These are phyloP conservation scores for Neoarius graeffei DNA, from an alignment of 2,113 vertebrate species.

Conservation along the genomic window DNA sequence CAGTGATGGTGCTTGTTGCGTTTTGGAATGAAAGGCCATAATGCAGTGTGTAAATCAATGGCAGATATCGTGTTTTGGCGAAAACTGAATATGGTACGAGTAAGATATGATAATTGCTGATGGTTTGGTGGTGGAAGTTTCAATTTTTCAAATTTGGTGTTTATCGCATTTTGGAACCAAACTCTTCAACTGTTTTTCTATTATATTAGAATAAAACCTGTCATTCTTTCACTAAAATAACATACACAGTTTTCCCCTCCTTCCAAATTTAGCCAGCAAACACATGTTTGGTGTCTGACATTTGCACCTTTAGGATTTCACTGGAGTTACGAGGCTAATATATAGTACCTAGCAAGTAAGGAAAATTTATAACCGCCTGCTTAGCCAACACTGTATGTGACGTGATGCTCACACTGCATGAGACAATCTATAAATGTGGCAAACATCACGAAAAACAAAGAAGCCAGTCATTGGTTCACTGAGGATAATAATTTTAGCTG, in stretches of 20 bases:
- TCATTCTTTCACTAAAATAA: neutral
- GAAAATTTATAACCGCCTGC: neutral
- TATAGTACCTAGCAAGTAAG: neutral
- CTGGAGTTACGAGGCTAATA: neutral
- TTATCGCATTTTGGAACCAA: no score
- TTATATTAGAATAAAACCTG: no score
- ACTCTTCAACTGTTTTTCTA: no score
- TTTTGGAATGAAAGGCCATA: no score
- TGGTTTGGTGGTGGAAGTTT: no score
- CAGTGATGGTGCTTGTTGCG: no score
- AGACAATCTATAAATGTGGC: neutral
- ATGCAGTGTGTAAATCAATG: no score
- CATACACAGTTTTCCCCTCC: neutral
- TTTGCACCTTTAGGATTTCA: neutral
- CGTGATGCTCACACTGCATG: neutral
- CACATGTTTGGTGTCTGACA: neutral
- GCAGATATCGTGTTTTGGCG: no score
- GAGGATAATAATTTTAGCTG: neutral
- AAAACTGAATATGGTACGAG: no score
- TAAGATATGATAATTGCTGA: no score
- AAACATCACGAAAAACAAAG: neutral
- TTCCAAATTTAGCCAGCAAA: neutral
- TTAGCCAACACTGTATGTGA: neutral
- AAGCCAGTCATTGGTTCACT: neutral
- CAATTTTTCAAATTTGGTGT: no score